These are phyloP conservation scores for Penaeus indicus DNA, from an alignment of 1,140 invertebrate genomes.

Conservation along the genomic window DNA sequence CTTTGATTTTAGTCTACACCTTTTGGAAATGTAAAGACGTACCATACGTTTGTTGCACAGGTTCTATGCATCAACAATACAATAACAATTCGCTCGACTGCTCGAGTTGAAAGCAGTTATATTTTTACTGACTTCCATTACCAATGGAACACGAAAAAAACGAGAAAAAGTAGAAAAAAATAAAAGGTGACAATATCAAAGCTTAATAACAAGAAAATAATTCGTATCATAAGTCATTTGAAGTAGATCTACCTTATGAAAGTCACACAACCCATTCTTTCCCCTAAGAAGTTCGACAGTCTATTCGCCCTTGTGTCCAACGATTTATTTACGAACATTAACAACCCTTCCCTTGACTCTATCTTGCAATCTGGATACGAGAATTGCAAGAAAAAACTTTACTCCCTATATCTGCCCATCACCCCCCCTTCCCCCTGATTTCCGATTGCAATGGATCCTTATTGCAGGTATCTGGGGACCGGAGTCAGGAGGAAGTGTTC, in stretches of 20 bases:
- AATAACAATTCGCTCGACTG: too few relatives aligned
- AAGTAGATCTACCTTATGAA: not conserved
- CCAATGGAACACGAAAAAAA: too few relatives aligned
- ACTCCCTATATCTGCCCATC: too few relatives aligned
- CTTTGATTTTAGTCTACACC: too few relatives aligned
- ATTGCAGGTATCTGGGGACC: slow-evolving; percentile 66
- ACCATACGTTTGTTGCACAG: too few relatives aligned
- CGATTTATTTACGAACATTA: not conserved
- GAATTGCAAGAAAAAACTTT: too few relatives aligned
- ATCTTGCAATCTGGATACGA: too few relatives aligned
- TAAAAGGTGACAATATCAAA: not conserved
- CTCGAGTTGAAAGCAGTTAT: too few relatives aligned
- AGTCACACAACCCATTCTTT: not conserved
- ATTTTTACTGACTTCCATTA: too few relatives aligned
- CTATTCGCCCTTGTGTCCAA: not conserved
- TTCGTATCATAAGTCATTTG: not conserved
- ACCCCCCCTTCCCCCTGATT: not conserved
- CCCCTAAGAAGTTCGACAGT: not conserved
- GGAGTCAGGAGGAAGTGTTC: slow-evolving; percentile 67
- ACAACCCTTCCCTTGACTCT: too few relatives aligned
- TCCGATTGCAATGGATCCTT: not conserved
- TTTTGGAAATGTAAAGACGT: too few relatives aligned
- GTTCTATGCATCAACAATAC: too few relatives aligned
- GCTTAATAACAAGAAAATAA: not conserved
- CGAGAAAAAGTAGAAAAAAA: not conserved